Evolutionary conservation across 1,140 invertebrate species (phyloP).

Genomic region (Pollicipes pollicipes): DNA sequence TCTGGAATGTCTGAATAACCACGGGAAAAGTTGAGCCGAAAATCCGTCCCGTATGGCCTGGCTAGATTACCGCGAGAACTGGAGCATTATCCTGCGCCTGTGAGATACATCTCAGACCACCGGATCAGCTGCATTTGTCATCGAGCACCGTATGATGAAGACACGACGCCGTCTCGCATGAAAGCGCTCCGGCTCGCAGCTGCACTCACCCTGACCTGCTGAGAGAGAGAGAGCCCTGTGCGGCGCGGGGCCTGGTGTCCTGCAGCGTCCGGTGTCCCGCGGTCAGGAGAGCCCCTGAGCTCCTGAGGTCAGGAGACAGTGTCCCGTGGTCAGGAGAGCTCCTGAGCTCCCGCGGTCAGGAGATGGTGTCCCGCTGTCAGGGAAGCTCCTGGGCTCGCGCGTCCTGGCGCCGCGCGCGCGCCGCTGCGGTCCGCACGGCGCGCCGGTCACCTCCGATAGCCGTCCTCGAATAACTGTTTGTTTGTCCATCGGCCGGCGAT

Average conservation of each 20-base stretch:
- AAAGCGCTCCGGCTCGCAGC: background rate
- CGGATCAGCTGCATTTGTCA: background rate
- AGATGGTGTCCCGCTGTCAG: too few species aligned
- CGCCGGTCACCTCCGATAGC: background rate
- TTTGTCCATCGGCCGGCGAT: background rate
- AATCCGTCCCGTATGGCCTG: background rate
- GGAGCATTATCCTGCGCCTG: background rate
- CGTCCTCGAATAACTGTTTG: background rate
- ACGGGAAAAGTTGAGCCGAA: background rate
- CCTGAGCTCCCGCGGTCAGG: background rate
- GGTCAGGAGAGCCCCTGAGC: too few species aligned
- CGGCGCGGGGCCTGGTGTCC: too few species aligned
- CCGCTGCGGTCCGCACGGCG: background rate
- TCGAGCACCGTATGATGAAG: background rate
- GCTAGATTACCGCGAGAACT: background rate
- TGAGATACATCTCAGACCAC: background rate
- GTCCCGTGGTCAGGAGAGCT: background rate
- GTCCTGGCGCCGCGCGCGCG: too few species aligned
- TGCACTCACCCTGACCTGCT: background rate
- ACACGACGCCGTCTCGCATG: background rate
- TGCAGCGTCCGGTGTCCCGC: too few species aligned
- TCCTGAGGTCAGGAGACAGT: too few species aligned
- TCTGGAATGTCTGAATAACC: conserved; percentile 3
- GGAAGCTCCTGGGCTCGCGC: background rate
- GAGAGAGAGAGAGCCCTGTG: too few species aligned